phyloP scores from a whole-genome alignment of 2,888 invertebrate species.

The Dryocosmus kuriphilus region DNA sequence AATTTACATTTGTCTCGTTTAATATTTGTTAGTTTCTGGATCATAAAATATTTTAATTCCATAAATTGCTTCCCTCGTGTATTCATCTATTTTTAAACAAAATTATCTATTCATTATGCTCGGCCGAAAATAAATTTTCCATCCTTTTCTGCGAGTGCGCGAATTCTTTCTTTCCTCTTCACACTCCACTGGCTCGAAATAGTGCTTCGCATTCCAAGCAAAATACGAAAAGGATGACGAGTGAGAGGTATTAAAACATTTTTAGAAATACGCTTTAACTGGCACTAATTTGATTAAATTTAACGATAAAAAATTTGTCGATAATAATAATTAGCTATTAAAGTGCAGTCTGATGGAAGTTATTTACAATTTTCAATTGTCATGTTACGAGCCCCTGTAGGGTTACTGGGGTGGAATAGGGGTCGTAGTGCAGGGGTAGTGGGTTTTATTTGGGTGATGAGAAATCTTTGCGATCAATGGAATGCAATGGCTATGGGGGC shows the following conservation, averaged over 20 bases:
- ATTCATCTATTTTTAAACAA: neutral
- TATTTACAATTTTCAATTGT: neutral
- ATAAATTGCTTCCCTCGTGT: neutral
- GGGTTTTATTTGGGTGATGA: too few relatives aligned
- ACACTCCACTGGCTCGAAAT: neutral
- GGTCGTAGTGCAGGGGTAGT: too few relatives aligned
- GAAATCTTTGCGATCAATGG: too few relatives aligned
- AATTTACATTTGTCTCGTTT: too few relatives aligned
- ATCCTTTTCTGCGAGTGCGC: slow-evolving; percentile 1
- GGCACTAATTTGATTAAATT: neutral
- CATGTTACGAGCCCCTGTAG: too few relatives aligned
- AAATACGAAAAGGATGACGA: neutral
- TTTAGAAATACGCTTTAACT: neutral
- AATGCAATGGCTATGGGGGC: too few relatives aligned
- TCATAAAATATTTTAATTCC: neutral
- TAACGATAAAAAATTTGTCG: neutral
- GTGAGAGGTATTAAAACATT: neutral
- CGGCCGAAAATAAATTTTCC: neutral
- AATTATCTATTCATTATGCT: neutral
- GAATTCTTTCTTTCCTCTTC: neutral
- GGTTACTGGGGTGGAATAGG: too few relatives aligned
- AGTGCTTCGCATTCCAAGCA: neutral
- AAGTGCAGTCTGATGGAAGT: neutral
- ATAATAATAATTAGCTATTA: neutral
- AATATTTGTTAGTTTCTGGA: too few relatives aligned